Percentiles rank a stretch among this genome's conserved stretches.
Evolutionary conservation across 2,888 invertebrate genomes (phyloP).

Genomic region (Trichopria drosophilae): DNA sequence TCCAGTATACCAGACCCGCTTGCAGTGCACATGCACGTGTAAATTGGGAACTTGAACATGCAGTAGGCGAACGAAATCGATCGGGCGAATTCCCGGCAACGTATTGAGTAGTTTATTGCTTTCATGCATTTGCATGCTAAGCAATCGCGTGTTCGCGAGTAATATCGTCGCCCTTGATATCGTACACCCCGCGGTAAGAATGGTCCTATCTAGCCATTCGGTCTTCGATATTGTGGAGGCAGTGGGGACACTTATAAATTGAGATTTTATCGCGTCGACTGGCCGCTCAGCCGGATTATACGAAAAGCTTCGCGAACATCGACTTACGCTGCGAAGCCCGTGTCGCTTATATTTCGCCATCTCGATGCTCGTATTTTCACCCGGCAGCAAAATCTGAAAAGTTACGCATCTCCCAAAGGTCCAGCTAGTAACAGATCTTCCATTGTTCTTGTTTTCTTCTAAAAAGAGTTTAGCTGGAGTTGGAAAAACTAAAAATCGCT

Average conservation of each 20-base stretch:
- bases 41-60: constrained; percentile 48
- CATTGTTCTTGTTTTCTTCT: no score
- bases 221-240: constrained; percentile 57
- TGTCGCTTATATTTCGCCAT: constrained; percentile 33
- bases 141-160: constrained; percentile 58
- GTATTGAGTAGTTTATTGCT: constrained; percentile 60
- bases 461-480: no score
- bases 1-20: no score
- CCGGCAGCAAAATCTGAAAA: constrained; percentile 25
- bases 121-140: constrained; percentile 60
- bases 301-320: no score
- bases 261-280: constrained; percentile 57
- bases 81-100: constrained; percentile 56
- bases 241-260: constrained; percentile 59
- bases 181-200: constrained; percentile 50
- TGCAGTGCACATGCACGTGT: no score
- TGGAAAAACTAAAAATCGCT: no score
- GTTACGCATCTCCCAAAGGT: no score
- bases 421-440: no score
- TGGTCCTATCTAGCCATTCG: constrained; percentile 54
- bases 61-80: constrained; percentile 49
- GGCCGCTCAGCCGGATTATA: no score
- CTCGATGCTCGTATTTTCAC: constrained; percentile 23
- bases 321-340: constrained; percentile 9
- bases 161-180: constrained; percentile 57